Conservation (phyloP, 2,888 invertebrate species). For the Latrodectus elegans region DNA sequence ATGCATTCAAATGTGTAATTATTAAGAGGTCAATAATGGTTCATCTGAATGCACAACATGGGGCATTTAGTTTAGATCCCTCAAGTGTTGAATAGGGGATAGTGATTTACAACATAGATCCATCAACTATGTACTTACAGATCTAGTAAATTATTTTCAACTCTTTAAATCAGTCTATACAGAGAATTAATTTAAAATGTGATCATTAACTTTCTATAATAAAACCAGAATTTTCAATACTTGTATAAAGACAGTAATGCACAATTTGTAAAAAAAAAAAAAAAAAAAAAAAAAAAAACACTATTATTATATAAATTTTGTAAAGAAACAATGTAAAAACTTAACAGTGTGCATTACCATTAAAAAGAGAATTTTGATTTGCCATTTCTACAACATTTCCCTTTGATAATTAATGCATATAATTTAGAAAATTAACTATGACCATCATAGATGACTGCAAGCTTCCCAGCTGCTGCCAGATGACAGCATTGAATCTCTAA, state of each 20-base stretch:
- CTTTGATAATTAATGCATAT: slow-evolving; percentile 1
- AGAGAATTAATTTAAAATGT: neutral
- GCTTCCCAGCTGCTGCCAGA: slow-evolving; percentile 67
- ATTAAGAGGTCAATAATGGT: neutral
- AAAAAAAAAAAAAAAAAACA: neutral
- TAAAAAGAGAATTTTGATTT: neutral
- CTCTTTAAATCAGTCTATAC: neutral
- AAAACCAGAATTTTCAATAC: too few species aligned
- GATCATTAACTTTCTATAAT: neutral
- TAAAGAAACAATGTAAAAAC: neutral
- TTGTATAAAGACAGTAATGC: neutral
- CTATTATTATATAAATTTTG: neutral
- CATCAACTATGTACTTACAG: slow-evolving; percentile 17
- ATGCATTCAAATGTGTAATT: neutral
- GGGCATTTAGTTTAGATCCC: neutral
- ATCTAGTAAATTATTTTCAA: neutral
- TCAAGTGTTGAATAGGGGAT: slow-evolving; percentile 9
- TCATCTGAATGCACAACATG: neutral
- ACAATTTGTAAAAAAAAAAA: neutral
- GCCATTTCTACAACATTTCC: neutral
- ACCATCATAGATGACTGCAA: slow-evolving; percentile 66
- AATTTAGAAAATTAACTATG: slow-evolving; percentile 25
- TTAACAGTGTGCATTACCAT: neutral
- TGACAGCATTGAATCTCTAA: slow-evolving; percentile 63
- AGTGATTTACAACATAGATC: slow-evolving; percentile 24